Evolutionary conservation across 2,888 invertebrate genomes (phyloP), one percentile per base, ranked within the genome.

Genomic region (Anoncus sp.): DNA sequence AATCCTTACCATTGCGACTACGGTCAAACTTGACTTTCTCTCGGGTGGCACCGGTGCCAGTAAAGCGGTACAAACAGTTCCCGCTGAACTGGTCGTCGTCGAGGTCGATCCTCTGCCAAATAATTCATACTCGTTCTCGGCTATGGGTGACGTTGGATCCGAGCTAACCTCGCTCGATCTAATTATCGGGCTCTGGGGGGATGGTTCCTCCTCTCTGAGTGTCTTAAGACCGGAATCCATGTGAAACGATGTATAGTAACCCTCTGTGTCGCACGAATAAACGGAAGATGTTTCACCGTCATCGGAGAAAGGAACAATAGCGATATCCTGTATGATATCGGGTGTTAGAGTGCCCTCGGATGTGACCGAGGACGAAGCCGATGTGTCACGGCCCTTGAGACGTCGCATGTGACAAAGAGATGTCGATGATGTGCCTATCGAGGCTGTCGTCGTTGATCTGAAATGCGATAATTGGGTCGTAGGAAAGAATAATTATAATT

Each of bases 181-280:
- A 10, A 94, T 95, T 87, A 96, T 89, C 1, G 96, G 96, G 24
- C 95, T 95, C 80, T 94, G 94, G 0, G 95, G 95, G 49, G 92
- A 91, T 55, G 92, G 86, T 84, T 95, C 95, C 85, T 94, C 94
- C 91, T 97, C 97, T 87, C 96, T 95, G 14, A 97, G 92, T 0
- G 97, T 96, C 88, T 96, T 96, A 79, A 99, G 91, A 0, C 98
- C 98, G 71, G 98, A 98, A 91, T 99, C 98, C 94, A 97, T 96
- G 91, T 99, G 98, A 93, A 99, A 99, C 20, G 98, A 98, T 0
- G 99, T 99, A 90, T 98, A 99, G 91, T 98, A 99, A 7, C 99
- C 99, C 92, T 99, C 99, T 1, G 98, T 98, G 89, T 99, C 99
- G 88, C 98, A 97, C 2, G 98, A 98, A 91, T 98, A 98, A 75